A percentile compares a stretch with the other conserved stretches of the same genome.
These are phyloP conservation scores for Pollenia griseotomentosa DNA, from an alignment of 2,888 invertebrate genomes.

Conservation along the genomic window DNA sequence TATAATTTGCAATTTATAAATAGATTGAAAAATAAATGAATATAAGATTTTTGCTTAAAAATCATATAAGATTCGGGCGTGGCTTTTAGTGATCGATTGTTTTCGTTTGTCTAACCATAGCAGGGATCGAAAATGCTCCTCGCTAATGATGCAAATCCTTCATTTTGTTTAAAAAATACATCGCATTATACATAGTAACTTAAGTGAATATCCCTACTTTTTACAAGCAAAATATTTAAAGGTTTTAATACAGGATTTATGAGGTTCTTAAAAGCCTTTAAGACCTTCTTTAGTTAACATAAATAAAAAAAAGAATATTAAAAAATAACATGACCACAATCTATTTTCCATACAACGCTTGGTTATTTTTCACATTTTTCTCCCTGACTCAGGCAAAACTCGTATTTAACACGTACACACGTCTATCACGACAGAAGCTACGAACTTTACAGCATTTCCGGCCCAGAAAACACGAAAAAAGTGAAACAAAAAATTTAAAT, in stretches of 20 bases:
- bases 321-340: slow-evolving; percentile 61
- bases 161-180: too few relatives aligned
- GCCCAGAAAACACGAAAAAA: slow-evolving; percentile 67
- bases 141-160: too few relatives aligned
- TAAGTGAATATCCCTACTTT: slow-evolving; percentile 40
- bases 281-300: slow-evolving; percentile 34
- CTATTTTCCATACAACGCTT: slow-evolving; percentile 46
- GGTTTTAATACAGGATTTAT: slow-evolving; percentile 60
- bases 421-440: slow-evolving; percentile 41
- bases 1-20: too few relatives aligned
- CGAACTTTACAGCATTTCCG: slow-evolving; percentile 69
- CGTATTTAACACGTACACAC: slow-evolving; percentile 61
- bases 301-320: slow-evolving; percentile 6
- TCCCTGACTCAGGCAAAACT: slow-evolving; percentile 33
- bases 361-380: slow-evolving; percentile 22
- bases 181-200: too few relatives aligned
- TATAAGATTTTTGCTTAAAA: too few relatives aligned
- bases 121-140: too few relatives aligned
- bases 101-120: too few relatives aligned
- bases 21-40: too few relatives aligned
- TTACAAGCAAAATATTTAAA: slow-evolving; percentile 37
- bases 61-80: too few relatives aligned
- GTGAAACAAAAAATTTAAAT: slow-evolving; percentile 33
- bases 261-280: slow-evolving; percentile 52
- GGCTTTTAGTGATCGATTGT: too few relatives aligned